Evolutionary conservation across 2,113 vertebrate genomes (phyloP).

Genomic region (Daubentonia madagascariensis): DNA sequence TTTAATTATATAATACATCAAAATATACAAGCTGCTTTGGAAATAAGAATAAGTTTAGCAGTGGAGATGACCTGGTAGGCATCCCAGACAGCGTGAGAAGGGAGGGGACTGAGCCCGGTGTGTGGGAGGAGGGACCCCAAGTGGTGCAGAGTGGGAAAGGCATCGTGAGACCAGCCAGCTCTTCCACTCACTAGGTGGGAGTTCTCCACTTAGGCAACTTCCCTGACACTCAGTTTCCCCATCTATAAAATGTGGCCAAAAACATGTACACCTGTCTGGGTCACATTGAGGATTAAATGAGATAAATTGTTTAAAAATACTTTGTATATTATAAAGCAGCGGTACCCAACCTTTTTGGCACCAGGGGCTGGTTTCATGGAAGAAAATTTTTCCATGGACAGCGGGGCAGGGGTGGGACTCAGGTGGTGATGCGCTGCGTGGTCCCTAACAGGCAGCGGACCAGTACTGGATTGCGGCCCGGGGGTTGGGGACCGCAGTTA

Average conservation of each 20-base stretch:
- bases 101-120: neutral
- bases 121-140: neutral
- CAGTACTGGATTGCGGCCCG: too few species aligned
- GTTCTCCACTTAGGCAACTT: neutral
- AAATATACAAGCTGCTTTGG: neutral
- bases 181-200: neutral
- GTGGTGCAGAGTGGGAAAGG: neutral
- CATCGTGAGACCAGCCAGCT: neutral
- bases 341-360: too few species aligned
- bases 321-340: neutral
- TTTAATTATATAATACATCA: neutral
- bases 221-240: neutral
- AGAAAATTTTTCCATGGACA: too few species aligned
- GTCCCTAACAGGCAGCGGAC: too few species aligned
- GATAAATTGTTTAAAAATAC: neutral
- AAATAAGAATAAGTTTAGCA: neutral
- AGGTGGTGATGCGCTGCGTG: too few species aligned
- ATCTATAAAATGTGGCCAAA: neutral
- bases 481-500: neutral
- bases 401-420: too few species aligned
- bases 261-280: neutral
- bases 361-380: too few species aligned
- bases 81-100: neutral
- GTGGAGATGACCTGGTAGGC: neutral
- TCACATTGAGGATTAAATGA: neutral